These are phyloP conservation scores for Argopecten irradians DNA, from an alignment of 1,140 invertebrate genomes.

Conservation along the genomic window DNA sequence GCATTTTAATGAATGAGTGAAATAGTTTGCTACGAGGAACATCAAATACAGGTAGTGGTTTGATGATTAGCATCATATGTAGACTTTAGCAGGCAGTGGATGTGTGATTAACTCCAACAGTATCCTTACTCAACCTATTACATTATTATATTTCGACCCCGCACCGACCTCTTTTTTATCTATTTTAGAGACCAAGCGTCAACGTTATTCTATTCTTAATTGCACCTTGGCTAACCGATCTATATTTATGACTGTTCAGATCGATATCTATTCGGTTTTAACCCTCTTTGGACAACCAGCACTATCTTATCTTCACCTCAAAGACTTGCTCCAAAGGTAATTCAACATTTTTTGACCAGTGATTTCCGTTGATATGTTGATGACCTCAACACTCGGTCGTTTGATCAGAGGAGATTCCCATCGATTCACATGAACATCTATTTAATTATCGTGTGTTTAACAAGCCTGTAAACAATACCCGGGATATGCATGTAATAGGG, in stretches of 20 bases:
- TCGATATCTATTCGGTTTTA: background rate
- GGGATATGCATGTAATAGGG: background rate
- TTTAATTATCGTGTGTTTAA: conserved; percentile 19
- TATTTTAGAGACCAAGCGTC: background rate
- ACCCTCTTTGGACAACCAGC: background rate
- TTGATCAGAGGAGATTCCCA: background rate
- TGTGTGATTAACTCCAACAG: background rate
- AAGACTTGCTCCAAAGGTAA: background rate
- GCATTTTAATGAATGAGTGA: background rate
- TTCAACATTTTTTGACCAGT: background rate
- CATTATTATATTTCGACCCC: conserved; percentile 13
- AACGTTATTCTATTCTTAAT: background rate
- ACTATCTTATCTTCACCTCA: conserved; percentile 10
- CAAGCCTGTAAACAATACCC: background rate
- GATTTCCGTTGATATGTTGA: background rate
- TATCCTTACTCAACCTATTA: background rate
- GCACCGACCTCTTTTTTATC: background rate
- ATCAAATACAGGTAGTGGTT: background rate
- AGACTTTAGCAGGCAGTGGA: background rate
- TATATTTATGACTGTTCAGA: background rate
- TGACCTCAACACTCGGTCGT: background rate
- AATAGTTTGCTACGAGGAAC: background rate
- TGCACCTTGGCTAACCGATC: conserved; percentile 6
- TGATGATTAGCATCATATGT: background rate
- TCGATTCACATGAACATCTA: background rate